Conservation (phyloP, 2,888 invertebrate species). For the Chrysina gloriosa region DNA sequence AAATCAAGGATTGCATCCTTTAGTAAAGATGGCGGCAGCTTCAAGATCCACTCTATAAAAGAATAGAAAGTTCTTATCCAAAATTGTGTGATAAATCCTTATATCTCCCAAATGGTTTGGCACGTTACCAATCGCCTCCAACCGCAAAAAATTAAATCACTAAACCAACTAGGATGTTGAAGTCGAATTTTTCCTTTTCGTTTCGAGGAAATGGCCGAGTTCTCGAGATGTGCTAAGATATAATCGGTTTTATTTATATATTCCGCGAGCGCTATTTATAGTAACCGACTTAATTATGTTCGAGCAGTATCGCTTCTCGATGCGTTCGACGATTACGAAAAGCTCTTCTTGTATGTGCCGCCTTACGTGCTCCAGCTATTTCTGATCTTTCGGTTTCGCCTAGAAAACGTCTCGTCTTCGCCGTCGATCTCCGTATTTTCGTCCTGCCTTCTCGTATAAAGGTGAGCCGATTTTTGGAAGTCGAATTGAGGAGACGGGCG, state of each 20-base stretch:
- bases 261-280: slow-evolving; percentile 15
- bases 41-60: too few species aligned
- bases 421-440: too few species aligned
- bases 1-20: too few species aligned
- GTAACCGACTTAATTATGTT: background rate
- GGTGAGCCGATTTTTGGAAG: background rate
- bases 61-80: too few species aligned
- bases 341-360: background rate
- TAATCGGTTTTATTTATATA: slow-evolving; percentile 13
- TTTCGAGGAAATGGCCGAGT: background rate
- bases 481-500: background rate
- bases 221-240: background rate
- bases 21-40: too few species aligned
- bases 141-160: background rate
- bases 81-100: too few species aligned
- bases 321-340: background rate
- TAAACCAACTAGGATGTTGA: too few species aligned
- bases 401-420: background rate
- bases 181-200: too few species aligned
- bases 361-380: slow-evolving; percentile 5
- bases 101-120: too few species aligned
- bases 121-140: background rate
- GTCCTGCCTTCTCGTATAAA: background rate
- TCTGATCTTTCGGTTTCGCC: background rate
- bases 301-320: background rate